Conservation (phyloP, 2,113 vertebrate species). For the Mixornis gularis region DNA sequence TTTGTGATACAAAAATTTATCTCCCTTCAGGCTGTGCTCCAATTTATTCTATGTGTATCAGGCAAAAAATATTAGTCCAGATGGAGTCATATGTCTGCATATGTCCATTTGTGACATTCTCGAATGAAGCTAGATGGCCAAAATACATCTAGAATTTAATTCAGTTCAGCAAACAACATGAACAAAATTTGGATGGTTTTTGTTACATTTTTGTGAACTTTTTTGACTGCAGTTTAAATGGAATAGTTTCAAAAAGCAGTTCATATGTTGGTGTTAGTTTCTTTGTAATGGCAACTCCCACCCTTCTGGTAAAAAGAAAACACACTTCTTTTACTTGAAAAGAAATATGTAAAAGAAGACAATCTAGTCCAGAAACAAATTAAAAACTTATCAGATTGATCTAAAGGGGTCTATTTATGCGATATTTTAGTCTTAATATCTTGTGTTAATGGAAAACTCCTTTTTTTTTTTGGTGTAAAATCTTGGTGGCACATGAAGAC, state of each 20-base stretch:
- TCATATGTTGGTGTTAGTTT: not conserved
- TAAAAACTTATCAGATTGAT: not conserved
- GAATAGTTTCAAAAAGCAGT: not conserved
- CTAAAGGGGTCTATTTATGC: not conserved
- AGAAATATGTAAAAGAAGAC: not conserved
- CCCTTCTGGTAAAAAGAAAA: not conserved
- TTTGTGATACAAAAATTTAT: not conserved
- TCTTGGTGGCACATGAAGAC: not conserved
- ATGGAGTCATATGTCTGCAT: not conserved
- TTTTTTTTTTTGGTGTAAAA: not conserved
- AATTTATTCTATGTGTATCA: not conserved
- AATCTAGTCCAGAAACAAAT: not conserved
- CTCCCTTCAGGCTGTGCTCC: not conserved
- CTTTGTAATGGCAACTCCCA: not conserved
- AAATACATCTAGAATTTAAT: not conserved
- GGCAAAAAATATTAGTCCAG: not conserved
- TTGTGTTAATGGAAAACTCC: not conserved
- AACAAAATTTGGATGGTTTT: not conserved
- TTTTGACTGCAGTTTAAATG: not conserved
- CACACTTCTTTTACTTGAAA: not conserved
- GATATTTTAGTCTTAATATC: not conserved
- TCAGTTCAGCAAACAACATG: not conserved
- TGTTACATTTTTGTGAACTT: not conserved
- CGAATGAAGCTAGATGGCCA: not conserved
- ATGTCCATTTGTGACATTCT: not conserved